Evolutionary conservation across 1,140 invertebrate species (phyloP).

Genomic region (Magallana angulata): DNA sequence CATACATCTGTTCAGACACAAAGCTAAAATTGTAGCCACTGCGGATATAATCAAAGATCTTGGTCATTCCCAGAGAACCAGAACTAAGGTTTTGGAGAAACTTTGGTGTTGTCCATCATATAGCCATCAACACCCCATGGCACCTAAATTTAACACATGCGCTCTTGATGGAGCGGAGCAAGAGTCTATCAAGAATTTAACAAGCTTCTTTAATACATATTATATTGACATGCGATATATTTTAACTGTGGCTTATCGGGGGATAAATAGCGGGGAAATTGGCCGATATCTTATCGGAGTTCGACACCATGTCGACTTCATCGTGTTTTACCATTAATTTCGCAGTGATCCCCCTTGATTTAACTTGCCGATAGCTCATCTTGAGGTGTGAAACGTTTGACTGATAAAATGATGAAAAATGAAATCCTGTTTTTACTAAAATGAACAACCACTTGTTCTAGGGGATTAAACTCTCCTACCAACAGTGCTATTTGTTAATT

Average conservation of each 20-base stretch:
- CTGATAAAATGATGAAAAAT: constrained; percentile 23
- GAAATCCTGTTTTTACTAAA: not conserved
- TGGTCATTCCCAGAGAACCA: not conserved
- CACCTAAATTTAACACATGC: not conserved
- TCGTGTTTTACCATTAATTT: constrained; percentile 38
- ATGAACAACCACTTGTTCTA: not conserved
- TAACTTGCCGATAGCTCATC: constrained; percentile 2
- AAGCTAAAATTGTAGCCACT: not conserved
- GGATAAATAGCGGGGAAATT: constrained; percentile 35
- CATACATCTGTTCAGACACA: constrained; percentile 18
- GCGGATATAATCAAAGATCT: not conserved
- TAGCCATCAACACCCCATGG: too few relatives aligned
- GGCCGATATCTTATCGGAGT: constrained; percentile 19
- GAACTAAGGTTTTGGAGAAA: not conserved
- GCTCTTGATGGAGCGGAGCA: not conserved
- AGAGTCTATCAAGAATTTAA: not conserved
- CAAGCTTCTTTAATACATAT: constrained; percentile 6
- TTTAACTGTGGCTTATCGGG: constrained; percentile 11
- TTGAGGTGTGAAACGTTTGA: constrained; percentile 10
- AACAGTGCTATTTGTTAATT: not conserved
- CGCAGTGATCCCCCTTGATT: constrained; percentile 16
- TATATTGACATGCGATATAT: constrained; percentile 35
- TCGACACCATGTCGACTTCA: constrained; percentile 31
- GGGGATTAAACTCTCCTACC: not conserved
- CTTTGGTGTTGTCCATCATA: not conserved